Evolutionary conservation across 2,113 vertebrate species (phyloP).

Genomic region (Serinus canaria): DNA sequence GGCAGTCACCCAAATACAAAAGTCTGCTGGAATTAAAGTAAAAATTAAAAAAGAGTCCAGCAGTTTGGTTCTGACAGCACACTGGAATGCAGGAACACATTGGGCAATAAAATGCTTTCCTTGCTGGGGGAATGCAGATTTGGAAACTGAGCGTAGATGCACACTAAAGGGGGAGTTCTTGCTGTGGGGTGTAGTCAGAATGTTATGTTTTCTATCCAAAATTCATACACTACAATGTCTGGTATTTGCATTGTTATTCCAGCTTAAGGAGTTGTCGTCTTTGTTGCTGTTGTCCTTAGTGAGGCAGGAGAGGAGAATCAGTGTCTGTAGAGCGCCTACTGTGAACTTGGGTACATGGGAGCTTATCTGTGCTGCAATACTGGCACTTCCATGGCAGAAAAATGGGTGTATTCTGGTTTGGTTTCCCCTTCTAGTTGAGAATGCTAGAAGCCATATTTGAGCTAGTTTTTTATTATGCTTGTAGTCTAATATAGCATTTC

Average conservation of each 20-base stretch:
- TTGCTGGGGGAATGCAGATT: not conserved
- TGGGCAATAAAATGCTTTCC: not conserved
- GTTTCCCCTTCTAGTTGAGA: not conserved
- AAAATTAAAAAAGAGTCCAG: slow-evolving; percentile 8
- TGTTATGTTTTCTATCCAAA: not conserved
- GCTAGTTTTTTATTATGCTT: not conserved
- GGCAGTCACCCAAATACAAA: slow-evolving; percentile 57
- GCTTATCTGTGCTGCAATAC: not conserved
- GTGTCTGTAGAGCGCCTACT: accelerated
- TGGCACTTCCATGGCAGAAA: not conserved
- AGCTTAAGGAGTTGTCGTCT: not conserved
- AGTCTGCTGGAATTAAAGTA: slow-evolving; percentile 52
- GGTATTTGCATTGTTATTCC: not conserved
- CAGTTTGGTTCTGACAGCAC: slow-evolving; percentile 39
- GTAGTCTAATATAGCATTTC: not conserved
- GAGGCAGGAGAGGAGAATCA: not conserved
- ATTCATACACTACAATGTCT: not conserved
- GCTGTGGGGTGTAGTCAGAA: not conserved
- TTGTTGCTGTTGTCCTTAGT: not conserved
- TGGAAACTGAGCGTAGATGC: not conserved
- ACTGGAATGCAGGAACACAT: not conserved
- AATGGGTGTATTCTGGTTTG: not conserved
- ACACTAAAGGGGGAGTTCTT: not conserved
- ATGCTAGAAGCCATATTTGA: not conserved
- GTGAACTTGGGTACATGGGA: not conserved